A percentile compares a stretch with the other conserved stretches of the same genome.
phyloP scores from a whole-genome alignment of 2,797 vertebrate genomes.

The Hybognathus amarus region DNA sequence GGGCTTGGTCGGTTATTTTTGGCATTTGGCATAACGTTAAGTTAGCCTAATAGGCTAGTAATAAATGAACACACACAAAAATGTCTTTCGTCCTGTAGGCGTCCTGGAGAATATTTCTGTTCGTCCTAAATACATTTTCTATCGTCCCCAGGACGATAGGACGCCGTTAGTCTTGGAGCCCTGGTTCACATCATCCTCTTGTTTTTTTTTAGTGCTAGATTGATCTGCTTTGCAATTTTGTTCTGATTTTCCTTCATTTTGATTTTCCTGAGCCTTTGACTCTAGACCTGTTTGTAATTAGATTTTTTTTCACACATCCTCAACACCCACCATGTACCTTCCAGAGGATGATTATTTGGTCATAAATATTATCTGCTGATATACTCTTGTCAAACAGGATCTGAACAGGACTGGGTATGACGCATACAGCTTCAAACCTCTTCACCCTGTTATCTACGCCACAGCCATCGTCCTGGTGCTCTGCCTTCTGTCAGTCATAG shows the following conservation, averaged over 20 bases:
- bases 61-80: too few relatives aligned
- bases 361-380: neutral
- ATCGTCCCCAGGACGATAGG: too few relatives aligned
- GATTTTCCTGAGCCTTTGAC: neutral
- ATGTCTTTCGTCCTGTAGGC: too few relatives aligned
- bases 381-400: constrained; percentile 78
- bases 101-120: too few relatives aligned
- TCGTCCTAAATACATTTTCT: too few relatives aligned
- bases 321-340: neutral
- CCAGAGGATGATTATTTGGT: neutral
- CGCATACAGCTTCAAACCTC: constrained; percentile 77
- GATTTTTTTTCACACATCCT: neutral
- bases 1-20: too few relatives aligned
- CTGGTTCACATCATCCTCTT: constrained; percentile 16
- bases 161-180: too few relatives aligned
- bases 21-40: too few relatives aligned
- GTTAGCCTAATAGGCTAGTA: too few relatives aligned
- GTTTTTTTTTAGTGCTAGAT: neutral
- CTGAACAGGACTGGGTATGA: constrained; percentile 87
- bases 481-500: constrained; percentile 84
- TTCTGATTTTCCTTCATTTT: neutral
- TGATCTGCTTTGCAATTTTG: constrained; percentile 11
- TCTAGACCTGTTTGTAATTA: constrained; percentile 8
- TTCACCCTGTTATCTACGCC: constrained; percentile 94
- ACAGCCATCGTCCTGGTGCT: constrained; percentile 85